These are phyloP conservation scores for Danio choprae DNA, from an alignment of 2,797 vertebrate genomes.

Conservation along the genomic window DNA sequence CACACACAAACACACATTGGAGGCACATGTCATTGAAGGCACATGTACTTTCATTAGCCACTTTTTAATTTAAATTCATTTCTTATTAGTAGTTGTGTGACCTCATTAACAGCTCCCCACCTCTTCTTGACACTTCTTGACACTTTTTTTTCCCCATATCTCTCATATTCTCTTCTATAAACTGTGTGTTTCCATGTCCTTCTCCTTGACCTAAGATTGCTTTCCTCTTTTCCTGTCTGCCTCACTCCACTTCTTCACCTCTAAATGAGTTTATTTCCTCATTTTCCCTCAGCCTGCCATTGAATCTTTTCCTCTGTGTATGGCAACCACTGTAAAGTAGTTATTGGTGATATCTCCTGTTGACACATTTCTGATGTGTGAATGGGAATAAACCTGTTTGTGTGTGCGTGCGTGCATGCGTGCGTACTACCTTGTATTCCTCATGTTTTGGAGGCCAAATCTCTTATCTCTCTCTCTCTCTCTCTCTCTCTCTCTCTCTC, in stretches of 20 bases:
- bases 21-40: conserved; percentile 51
- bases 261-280: conserved; percentile 8
- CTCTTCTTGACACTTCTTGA: conserved; percentile 21
- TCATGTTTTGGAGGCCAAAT: too few species aligned
- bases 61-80: conserved; percentile 74
- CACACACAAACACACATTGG: conserved; percentile 18
- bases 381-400: background rate
- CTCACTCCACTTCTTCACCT: conserved; percentile 39
- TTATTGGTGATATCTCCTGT: background rate
- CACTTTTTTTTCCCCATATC: background rate
- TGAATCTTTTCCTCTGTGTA: conserved; percentile 35
- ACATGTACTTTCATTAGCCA: conserved; percentile 73
- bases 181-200: conserved; percentile 54
- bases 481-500: too few species aligned
- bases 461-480: too few species aligned
- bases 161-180: conserved; percentile 40
- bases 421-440: too few species aligned
- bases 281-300: background rate
- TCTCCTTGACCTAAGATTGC: conserved; percentile 60
- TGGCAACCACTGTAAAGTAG: background rate
- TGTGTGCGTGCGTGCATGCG: background rate
- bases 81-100: conserved; percentile 75
- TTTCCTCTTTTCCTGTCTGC: conserved; percentile 15
- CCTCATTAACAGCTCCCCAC: conserved; percentile 73
- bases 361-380: conserved; percentile 25